Percentiles rank a stretch among this genome's conserved stretches.
These are phyloP conservation scores for Labeo catla DNA, from an alignment of 2,113 vertebrate genomes.

Conservation along the genomic window DNA sequence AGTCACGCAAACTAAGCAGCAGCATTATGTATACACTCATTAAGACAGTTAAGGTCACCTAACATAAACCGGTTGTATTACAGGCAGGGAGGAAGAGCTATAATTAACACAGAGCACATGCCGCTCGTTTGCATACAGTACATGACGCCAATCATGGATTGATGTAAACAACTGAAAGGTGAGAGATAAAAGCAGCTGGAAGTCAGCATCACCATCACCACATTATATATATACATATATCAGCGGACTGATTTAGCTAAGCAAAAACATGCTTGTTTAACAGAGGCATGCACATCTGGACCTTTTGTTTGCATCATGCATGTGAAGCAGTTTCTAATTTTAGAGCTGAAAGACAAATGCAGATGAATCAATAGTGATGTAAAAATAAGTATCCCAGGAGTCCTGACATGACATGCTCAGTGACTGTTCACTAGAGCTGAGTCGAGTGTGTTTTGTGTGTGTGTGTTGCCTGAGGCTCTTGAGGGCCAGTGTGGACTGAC, in stretches of 20 bases:
- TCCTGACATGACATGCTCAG: not conserved
- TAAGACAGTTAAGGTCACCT: not conserved
- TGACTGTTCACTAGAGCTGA: not conserved
- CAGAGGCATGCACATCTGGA: constrained; percentile 1
- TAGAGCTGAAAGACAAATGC: too few species aligned
- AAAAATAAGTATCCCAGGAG: constrained; percentile 21
- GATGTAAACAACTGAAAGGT: not conserved
- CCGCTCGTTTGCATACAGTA: not conserved
- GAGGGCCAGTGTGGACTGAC: not conserved
- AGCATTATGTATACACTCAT: not conserved
- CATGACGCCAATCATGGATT: not conserved
- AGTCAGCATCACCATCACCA: not conserved
- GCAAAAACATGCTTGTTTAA: not conserved
- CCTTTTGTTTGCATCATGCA: not conserved
- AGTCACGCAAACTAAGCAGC: not conserved
- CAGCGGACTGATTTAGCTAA: not conserved
- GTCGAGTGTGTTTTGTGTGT: not conserved
- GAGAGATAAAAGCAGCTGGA: not conserved
- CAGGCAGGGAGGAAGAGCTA: not conserved
- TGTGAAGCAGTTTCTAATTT: too few species aligned
- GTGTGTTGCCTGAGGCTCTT: not conserved
- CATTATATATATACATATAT: not conserved
- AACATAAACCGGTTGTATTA: not conserved
- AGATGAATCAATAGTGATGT: not conserved
- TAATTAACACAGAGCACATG: constrained; percentile 2